Evolutionary conservation across 1,140 invertebrate species (phyloP), one percentile per base, ranked within the genome.

Genomic region (Orchesella cincta): DNA sequence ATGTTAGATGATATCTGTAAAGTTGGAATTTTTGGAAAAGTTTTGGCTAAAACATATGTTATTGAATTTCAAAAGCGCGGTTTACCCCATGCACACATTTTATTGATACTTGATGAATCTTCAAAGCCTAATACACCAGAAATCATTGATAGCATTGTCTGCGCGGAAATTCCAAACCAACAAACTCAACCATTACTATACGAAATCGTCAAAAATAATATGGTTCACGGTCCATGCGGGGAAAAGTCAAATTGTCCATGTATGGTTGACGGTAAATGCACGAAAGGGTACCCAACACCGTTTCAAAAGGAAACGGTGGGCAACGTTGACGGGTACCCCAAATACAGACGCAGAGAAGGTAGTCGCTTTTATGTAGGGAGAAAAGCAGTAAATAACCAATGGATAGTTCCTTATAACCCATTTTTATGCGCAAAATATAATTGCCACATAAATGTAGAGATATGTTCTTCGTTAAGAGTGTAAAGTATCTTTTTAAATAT

Each of bases 31-130:
- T 78, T 85, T 57, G 84, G 85, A 20, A 75, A 76, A 74, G 74
- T 78, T 26, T 35, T 70, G 0, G 83, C 79, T 0, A 71, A 76
- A 16, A 54, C 83, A 16, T 76, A 80, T 74, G 80, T 82, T 0
- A 82, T 83, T 46, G 83, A 86, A 74, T 85, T 84, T 76, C 84
- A 85, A 78, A 85, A 85, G 64, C 46, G 85, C 46, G 84, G 84
- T 12, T 73, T 86, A n/a, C 85, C 85, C n/a, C 85, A 86, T 80
- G 39, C 52, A 36, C 85, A 86, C 67, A 81, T 83, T 29, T 70
- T 85, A 1, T 71, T 85, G 0, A 82, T 80, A 16, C 62, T 85
- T 1, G 35, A 78, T 1, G 39, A 83, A 34, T 79, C 81, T 28
- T 64, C 76, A 52, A 82, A 84, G 36, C 33, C 75, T 3, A 54